Percentiles rank a stretch among this genome's conserved stretches.
These are phyloP conservation scores for Echiichthys vipera DNA, from an alignment of 2,797 vertebrate species.

Conservation along the genomic window DNA sequence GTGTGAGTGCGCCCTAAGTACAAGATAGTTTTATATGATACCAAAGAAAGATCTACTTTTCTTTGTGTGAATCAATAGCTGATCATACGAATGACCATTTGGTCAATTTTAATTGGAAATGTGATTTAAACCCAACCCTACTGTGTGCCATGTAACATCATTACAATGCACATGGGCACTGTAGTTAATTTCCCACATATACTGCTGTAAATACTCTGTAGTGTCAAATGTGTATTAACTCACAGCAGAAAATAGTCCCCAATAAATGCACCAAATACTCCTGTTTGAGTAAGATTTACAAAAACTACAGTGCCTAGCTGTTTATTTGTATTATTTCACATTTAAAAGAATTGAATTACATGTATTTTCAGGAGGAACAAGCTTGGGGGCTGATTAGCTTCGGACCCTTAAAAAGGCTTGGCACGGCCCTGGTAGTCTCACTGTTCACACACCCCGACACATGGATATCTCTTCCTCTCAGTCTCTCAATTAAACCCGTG, in stretches of 20 bases:
- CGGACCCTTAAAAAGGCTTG: conserved; percentile 9
- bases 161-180: neutral
- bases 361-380: neutral
- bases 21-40: too few species aligned
- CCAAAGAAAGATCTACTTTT: too few species aligned
- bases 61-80: too few species aligned
- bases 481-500: neutral
- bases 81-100: too few species aligned
- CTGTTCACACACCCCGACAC: conserved; percentile 7
- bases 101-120: too few species aligned
- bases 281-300: accelerated
- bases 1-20: too few species aligned
- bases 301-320: neutral
- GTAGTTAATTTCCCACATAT: neutral
- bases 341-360: too few species aligned
- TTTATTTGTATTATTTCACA: too few species aligned
- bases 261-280: neutral
- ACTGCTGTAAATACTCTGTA: neutral
- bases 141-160: neutral
- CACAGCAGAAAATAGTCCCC: too few species aligned
- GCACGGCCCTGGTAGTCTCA: conserved; percentile 37
- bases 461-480: conserved; percentile 8
- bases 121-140: too few species aligned
- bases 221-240: neutral
- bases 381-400: neutral